Conservation (phyloP, 2,113 vertebrate genomes). For the Gymnogyps californianus region DNA sequence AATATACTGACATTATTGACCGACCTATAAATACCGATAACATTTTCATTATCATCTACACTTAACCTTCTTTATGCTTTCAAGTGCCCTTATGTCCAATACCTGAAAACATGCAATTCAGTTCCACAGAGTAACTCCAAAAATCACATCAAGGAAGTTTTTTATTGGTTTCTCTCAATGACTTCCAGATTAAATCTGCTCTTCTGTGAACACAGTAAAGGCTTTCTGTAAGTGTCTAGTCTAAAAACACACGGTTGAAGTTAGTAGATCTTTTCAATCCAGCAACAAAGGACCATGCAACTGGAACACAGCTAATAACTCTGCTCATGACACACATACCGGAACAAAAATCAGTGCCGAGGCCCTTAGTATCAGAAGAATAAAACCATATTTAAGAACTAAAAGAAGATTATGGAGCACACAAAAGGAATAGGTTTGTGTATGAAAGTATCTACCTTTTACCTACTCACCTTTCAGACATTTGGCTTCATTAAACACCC, state of each 20-base stretch:
- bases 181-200: conserved; percentile 39
- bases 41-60: neutral
- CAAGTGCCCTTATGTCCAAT: neutral
- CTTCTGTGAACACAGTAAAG: neutral
- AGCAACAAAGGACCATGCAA: neutral
- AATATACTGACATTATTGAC: neutral
- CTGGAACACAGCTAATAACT: neutral
- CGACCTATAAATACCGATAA: neutral
- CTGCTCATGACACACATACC: conserved; percentile 7
- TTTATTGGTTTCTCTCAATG: conserved; percentile 42
- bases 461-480: neutral
- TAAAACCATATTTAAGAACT: conserved; percentile 7
- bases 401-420: neutral
- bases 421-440: neutral
- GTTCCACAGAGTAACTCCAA: neutral
- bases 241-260: conserved; percentile 7
- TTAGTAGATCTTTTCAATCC: conserved; percentile 15
- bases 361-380: neutral
- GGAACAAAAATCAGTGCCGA: neutral
- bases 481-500: neutral
- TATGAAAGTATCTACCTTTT: neutral
- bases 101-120: neutral
- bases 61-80: neutral
- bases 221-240: neutral
- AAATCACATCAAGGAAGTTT: conserved; percentile 31